A percentile compares a stretch with the other conserved stretches of the same genome.
phyloP scores from a whole-genome alignment of 30 jellyfish, hydroid and myxozoan species.

The Clytia hemisphaerica region DNA sequence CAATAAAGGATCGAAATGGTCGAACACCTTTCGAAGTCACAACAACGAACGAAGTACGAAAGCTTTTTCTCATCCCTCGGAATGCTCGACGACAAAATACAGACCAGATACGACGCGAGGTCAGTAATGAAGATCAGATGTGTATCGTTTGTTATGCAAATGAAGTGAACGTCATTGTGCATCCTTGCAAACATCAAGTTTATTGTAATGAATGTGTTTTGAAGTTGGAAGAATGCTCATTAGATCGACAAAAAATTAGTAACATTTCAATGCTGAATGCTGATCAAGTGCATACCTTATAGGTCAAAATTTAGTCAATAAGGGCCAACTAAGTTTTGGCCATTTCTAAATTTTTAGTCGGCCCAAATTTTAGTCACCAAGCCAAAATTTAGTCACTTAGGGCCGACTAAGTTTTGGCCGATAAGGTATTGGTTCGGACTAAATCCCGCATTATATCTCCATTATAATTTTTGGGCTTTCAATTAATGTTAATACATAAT shows the following conservation, averaged over 20 bases:
- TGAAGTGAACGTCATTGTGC: conserved; percentile 61
- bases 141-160: conserved; percentile 69
- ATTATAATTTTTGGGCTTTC: too few relatives aligned
- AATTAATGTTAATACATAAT: too few relatives aligned
- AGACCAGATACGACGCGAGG: conserved; percentile 56
- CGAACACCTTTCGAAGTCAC: conserved; percentile 85
- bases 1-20: conserved; percentile 51
- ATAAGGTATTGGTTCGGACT: too few relatives aligned
- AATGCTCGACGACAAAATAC: conserved; percentile 3
- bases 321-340: too few relatives aligned
- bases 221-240: conserved; percentile 66
- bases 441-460: too few relatives aligned
- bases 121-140: conserved; percentile 7
- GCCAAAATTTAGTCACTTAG: too few relatives aligned
- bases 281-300: too few relatives aligned
- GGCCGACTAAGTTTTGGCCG: too few relatives aligned
- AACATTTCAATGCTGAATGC: too few relatives aligned
- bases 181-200: conserved; percentile 86
- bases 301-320: too few relatives aligned
- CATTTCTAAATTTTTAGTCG: too few relatives aligned
- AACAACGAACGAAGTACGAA: conserved; percentile 63
- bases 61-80: conserved; percentile 50
- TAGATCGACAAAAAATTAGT: conserved; percentile 82
- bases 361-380: too few relatives aligned
- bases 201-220: conserved; percentile 73